phyloP scores from a whole-genome alignment of 2,888 invertebrate genomes.

The Apamea anceps region DNA sequence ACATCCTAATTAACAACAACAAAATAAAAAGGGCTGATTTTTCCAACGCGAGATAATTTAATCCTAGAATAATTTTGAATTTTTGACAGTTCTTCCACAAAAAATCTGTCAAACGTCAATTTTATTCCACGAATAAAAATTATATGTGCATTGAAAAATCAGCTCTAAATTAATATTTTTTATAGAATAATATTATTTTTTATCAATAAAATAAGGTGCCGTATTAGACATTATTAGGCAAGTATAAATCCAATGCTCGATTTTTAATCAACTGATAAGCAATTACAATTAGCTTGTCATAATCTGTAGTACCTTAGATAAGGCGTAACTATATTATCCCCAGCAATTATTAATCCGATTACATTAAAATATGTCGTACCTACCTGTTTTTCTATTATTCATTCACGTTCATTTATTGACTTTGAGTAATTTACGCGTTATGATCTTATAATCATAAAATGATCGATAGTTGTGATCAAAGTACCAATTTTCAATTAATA shows the following conservation, averaged over 20 bases:
- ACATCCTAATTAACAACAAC: too few relatives aligned
- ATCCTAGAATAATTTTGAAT: too few relatives aligned
- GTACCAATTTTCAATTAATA: background rate
- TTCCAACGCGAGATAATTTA: too few relatives aligned
- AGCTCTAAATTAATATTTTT: too few relatives aligned
- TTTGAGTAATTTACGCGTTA: background rate
- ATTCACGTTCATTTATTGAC: background rate
- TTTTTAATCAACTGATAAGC: constrained; percentile 6
- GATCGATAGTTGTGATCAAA: too few relatives aligned
- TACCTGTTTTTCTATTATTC: constrained; percentile 6
- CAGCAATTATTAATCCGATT: constrained; percentile 38
- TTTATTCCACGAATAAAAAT: too few relatives aligned
- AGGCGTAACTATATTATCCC: constrained; percentile 19
- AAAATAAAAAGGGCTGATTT: too few relatives aligned
- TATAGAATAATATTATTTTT: too few relatives aligned
- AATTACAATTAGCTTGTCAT: constrained; percentile 17
- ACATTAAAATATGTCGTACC: background rate
- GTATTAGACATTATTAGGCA: background rate
- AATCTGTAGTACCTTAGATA: constrained; percentile 24
- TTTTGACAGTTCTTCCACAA: too few relatives aligned
- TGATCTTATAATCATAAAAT: background rate
- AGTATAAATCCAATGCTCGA: background rate
- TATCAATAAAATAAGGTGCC: background rate
- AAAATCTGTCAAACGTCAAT: too few relatives aligned
- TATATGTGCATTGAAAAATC: too few relatives aligned